Conservation (phyloP, 2,113 vertebrate genomes). For the Sclerurus mexicanus region DNA sequence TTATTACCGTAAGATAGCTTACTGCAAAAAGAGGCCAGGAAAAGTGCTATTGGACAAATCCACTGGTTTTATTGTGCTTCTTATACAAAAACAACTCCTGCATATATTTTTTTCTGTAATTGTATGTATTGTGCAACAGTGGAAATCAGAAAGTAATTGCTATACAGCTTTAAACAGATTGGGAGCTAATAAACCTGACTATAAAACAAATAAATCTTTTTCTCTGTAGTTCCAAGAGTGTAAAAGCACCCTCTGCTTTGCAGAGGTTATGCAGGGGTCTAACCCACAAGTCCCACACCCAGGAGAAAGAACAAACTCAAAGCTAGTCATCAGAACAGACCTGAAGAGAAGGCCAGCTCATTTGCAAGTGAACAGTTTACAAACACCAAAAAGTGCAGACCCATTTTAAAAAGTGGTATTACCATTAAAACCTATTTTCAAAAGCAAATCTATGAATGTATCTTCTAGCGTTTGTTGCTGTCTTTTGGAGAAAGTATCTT, state of each 20-base stretch:
- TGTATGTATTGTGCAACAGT: background rate
- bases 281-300: background rate
- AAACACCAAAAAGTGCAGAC: background rate
- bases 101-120: background rate
- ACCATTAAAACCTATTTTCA: background rate
- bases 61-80: background rate
- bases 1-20: background rate
- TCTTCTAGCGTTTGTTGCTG: background rate
- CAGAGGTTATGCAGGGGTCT: background rate
- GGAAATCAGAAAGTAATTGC: background rate
- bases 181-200: background rate
- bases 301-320: background rate
- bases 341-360: background rate
- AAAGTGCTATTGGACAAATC: background rate
- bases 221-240: background rate
- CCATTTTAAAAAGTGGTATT: background rate
- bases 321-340: background rate
- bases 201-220: background rate
- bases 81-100: background rate
- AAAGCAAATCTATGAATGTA: background rate
- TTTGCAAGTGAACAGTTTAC: slow-evolving; percentile 42
- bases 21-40: background rate
- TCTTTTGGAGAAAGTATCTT: background rate
- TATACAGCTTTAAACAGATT: background rate
- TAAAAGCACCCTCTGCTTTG: background rate